Evolutionary conservation across 2,113 vertebrate genomes (phyloP).

Genomic region (Menidia beryllina): DNA sequence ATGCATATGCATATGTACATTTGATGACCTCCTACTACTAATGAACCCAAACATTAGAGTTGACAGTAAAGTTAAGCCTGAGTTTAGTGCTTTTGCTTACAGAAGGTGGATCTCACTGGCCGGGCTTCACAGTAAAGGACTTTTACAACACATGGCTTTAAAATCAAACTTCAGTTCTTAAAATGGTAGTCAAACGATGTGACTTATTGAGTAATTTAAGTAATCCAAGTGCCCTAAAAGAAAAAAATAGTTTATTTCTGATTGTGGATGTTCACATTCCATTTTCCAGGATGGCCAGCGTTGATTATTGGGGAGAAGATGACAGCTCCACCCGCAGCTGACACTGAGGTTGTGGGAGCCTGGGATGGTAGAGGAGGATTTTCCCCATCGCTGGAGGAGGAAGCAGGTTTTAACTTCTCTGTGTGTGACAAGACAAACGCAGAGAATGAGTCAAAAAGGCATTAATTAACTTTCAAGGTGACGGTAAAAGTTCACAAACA

Average conservation of each 20-base stretch:
- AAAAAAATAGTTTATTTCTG: neutral
- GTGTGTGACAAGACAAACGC: neutral
- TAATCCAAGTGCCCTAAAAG: neutral
- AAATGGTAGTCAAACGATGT: neutral
- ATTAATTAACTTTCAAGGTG: too few species aligned
- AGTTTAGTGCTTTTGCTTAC: neutral
- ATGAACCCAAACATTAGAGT: too few species aligned
- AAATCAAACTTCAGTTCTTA: too few species aligned
- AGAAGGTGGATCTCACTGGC: neutral
- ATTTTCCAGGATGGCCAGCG: neutral
- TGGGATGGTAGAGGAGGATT: neutral
- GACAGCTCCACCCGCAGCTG: conserved; percentile 2
- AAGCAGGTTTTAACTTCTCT: neutral
- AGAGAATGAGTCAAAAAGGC: neutral
- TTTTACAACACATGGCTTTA: neutral
- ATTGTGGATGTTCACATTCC: conserved; percentile 17
- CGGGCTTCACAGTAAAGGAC: neutral
- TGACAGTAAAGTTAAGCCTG: too few species aligned
- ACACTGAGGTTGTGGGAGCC: neutral
- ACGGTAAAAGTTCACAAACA: neutral
- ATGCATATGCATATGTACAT: too few species aligned
- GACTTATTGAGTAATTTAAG: too few species aligned
- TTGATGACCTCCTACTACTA: too few species aligned
- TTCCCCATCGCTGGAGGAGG: neutral
- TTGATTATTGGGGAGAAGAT: conserved; percentile 5